phyloP scores from a whole-genome alignment of 2,888 invertebrate genomes.

The Diarsia brunnea region DNA sequence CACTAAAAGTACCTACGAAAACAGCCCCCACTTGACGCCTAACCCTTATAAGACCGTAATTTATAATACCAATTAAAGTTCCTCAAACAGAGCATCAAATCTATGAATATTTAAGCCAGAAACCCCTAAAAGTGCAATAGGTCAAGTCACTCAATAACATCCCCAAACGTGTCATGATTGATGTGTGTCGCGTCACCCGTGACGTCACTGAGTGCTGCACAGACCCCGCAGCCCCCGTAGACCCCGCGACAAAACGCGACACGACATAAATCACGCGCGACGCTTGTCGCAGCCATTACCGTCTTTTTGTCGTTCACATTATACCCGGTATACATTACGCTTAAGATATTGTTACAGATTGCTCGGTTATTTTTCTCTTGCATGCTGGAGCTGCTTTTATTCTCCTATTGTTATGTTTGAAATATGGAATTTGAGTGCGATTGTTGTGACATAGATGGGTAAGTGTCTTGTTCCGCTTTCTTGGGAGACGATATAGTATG shows the following conservation, averaged over 20 bases:
- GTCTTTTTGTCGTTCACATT: constrained; percentile 76
- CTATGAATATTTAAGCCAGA: constrained; percentile 11
- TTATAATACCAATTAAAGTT: constrained; percentile 9
- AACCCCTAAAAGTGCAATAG: constrained; percentile 46
- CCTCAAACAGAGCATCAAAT: constrained; percentile 13
- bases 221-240: constrained; percentile 1
- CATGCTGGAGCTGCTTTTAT: constrained; percentile 52
- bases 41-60: neutral
- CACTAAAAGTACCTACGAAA: neutral
- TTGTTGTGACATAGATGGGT: constrained; percentile 41
- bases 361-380: constrained; percentile 69
- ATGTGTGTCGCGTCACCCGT: constrained; percentile 46
- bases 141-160: constrained; percentile 53
- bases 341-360: constrained; percentile 77
- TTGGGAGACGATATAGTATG: neutral
- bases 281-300: constrained; percentile 76
- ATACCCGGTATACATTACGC: constrained; percentile 70
- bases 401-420: constrained; percentile 59
- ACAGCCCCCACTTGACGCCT: neutral
- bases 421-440: constrained; percentile 56
- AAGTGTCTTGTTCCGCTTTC: constrained; percentile 16
- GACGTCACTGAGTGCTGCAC: constrained; percentile 53
- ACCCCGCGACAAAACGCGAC: constrained; percentile 60
- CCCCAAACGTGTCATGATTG: constrained; percentile 34
- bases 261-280: constrained; percentile 68